Conservation (phyloP, 2,888 invertebrate genomes). For the Pollenia griseotomentosa region DNA sequence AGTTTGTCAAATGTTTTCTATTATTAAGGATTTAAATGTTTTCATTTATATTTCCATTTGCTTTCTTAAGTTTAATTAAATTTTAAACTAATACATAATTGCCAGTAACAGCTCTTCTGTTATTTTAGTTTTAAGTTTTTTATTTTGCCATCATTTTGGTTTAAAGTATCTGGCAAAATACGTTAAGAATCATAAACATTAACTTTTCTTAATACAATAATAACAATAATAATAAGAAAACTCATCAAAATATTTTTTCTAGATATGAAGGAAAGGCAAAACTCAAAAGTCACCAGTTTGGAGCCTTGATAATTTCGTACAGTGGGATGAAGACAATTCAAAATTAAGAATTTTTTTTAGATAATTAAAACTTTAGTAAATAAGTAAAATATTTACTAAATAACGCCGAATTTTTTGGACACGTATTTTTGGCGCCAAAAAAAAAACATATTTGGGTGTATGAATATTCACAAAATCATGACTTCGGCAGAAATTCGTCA, state of each 20-base stretch:
- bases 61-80: constrained; percentile 18
- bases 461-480: no score
- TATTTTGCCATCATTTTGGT: neutral
- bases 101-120: neutral
- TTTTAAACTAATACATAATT: constrained; percentile 4
- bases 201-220: constrained; percentile 3
- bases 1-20: neutral
- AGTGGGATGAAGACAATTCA: no score
- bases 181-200: constrained; percentile 19
- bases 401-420: no score
- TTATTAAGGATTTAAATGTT: constrained; percentile 4
- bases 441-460: no score
- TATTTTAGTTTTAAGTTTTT: neutral
- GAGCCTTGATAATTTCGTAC: no score
- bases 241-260: neutral
- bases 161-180: constrained; percentile 11
- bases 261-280: no score
- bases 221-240: neutral
- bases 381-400: no score
- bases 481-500: no score
- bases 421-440: no score
- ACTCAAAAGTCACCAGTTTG: no score
- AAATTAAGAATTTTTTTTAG: no score
- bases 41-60: constrained; percentile 6
- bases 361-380: no score